Evolutionary conservation across 2,113 vertebrate species (phyloP), one percentile per base, ranked within the genome.

Genomic region (Ictalurus furcatus): DNA sequence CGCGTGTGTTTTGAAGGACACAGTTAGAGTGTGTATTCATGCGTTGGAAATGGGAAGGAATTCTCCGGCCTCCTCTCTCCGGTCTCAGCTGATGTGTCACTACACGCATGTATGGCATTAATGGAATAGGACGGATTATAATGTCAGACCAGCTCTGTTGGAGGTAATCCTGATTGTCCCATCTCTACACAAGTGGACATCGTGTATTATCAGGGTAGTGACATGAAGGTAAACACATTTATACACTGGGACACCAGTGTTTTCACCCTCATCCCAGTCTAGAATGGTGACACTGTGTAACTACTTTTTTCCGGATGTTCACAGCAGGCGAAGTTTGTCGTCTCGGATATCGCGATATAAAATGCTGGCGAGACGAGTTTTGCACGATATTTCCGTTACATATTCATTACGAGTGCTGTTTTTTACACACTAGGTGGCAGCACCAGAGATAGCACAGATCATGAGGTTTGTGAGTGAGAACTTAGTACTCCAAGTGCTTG

Each of bases 1-100:
- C n/a, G 19, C 1, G 17, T 59, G 52, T 81, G 56, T 59, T 82
- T 82, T 37, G 54, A 37, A 82, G 80, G 80, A 82, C 80, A 82
- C 30, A 2, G 30, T 81, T 58, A 82, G 80, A 34, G 80, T 59
- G 54, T 82, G 80, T 59, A 34, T 82, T 59, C 54, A 59, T 82
- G 54, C 80, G 4, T 37, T 1, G 21, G 80, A 21, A 37, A 6
- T 21, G 19, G 3, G 80, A 37, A n/a, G 28, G 56, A 37, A 37
- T 61, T 80, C 78, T 80, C 48, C 48, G 2, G 48, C 59, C 30
- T 59, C 19, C 1, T 19, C 56, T 34, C 30, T 25, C 48, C 54
- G 9, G 25, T 30, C 52, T 56, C 48, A 6, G n/a, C 78, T 30
- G 78, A 56, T 56, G 28, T 80, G 48, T 56, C 28, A 28, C 78